Evolutionary conservation across 2,113 vertebrate genomes (phyloP).

Genomic region (Scomber scombrus): DNA sequence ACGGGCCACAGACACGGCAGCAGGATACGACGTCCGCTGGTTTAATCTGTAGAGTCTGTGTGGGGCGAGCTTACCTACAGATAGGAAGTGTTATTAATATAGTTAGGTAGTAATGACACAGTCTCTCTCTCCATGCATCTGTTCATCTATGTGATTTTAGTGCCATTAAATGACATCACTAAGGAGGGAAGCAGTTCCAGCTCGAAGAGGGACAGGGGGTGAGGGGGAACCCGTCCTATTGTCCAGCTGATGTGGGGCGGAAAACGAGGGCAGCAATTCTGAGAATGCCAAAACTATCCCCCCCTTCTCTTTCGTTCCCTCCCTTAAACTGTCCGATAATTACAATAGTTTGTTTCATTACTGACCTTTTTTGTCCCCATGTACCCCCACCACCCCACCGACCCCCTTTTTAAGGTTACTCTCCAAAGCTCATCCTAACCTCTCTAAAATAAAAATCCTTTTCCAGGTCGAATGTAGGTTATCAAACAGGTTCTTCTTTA

Average conservation of each 20-base stretch:
- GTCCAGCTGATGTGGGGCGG: constrained; percentile 82
- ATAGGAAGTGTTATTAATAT: not conserved
- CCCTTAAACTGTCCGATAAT: not conserved
- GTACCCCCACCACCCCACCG: not conserved
- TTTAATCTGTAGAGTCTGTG: not conserved
- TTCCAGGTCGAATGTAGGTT: not conserved
- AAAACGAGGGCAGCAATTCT: constrained; percentile 82
- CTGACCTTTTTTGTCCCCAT: not conserved
- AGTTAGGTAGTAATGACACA: not conserved
- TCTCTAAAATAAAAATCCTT: constrained; percentile 17
- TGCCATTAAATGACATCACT: constrained; percentile 25
- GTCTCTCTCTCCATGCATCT: not conserved
- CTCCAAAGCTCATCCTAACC: not conserved
- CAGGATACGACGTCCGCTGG: not conserved
- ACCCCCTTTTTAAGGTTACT: not conserved
- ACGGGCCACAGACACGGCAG: not conserved
- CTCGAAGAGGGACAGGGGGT: constrained; percentile 20
- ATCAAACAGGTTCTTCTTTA: constrained; percentile 12
- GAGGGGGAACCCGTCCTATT: constrained; percentile 75
- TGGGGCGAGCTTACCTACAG: not conserved
- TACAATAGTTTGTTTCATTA: constrained; percentile 23
- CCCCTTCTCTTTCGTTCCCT: constrained; percentile 5
- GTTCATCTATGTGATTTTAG: not conserved
- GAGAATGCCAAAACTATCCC: constrained; percentile 63
- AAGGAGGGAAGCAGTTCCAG: constrained; percentile 27